phyloP scores from a whole-genome alignment of 2,797 vertebrate species.

The Lacerta bilineata region DNA sequence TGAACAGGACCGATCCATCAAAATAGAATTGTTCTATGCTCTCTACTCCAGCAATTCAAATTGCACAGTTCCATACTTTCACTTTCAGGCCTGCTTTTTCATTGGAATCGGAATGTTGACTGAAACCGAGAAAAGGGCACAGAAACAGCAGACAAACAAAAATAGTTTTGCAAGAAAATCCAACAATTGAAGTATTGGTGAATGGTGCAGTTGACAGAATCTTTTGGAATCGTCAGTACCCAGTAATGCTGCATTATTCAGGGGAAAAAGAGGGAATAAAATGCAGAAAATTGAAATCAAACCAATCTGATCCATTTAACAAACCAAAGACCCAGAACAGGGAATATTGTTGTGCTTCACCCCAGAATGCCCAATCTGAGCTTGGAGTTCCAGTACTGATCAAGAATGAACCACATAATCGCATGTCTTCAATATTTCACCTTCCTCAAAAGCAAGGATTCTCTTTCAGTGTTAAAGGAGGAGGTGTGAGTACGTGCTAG shows the following conservation, averaged over 20 bases:
- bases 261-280: background rate
- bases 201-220: background rate
- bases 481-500: background rate
- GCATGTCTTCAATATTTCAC: background rate
- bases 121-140: background rate
- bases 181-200: accelerated
- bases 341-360: background rate
- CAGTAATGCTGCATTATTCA: background rate
- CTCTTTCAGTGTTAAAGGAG: background rate
- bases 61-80: constrained; percentile 23
- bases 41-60: constrained; percentile 2
- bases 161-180: background rate
- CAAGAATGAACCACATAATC: background rate
- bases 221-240: background rate
- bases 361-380: background rate
- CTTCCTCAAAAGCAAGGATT: background rate
- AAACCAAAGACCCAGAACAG: background rate
- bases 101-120: accelerated
- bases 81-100: constrained; percentile 19
- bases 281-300: accelerated
- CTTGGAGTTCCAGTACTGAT: background rate
- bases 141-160: background rate
- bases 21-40: accelerated
- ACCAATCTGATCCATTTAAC: background rate
- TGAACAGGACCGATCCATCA: background rate